Conservation (phyloP, 2,797 vertebrate genomes). For the Rhynchonycteris naso region DNA sequence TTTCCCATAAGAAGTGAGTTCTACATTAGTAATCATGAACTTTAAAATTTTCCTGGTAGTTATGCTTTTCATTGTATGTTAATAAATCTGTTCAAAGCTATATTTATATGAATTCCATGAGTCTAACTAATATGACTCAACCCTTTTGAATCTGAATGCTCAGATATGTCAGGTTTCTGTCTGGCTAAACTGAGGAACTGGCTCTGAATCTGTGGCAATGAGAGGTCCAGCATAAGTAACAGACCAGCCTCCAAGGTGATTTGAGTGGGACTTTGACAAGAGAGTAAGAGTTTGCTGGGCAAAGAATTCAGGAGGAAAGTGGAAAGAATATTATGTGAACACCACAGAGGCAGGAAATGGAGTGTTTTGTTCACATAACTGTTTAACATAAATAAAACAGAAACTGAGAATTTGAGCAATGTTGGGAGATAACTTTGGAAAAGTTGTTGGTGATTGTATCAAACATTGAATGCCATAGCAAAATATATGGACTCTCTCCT, state of each 20-base stretch:
- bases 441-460: not conserved
- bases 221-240: not conserved
- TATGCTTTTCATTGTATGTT: not conserved
- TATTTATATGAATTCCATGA: not conserved
- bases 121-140: not conserved
- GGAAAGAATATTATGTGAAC: not conserved
- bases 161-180: not conserved
- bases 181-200: not conserved
- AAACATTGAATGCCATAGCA: not conserved
- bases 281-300: not conserved
- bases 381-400: not conserved
- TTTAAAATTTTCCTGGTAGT: not conserved
- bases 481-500: not conserved
- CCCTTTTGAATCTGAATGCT: not conserved
- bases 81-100: not conserved
- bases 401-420: not conserved
- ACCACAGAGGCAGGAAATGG: not conserved
- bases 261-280: not conserved
- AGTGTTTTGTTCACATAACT: not conserved
- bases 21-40: not conserved
- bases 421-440: not conserved
- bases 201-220: not conserved
- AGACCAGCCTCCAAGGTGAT: not conserved
- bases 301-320: not conserved
- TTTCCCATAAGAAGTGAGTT: slow-evolving; percentile 5